These are phyloP conservation scores for Strigamia maritima DNA, from an alignment of 2,888 invertebrate species.

Conservation along the genomic window DNA sequence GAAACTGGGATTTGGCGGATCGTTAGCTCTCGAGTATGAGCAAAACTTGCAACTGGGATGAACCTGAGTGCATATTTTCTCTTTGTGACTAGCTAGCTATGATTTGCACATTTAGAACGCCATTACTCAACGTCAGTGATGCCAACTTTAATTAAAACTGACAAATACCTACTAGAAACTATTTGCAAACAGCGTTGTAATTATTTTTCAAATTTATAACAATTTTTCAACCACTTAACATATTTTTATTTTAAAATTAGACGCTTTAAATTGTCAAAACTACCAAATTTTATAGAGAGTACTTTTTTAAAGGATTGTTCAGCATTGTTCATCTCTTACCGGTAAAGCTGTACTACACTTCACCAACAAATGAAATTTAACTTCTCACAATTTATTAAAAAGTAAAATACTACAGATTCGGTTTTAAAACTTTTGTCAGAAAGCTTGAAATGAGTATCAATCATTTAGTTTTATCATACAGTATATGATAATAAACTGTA, in stretches of 20 bases:
- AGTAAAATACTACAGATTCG: too few species aligned
- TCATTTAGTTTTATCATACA: too few species aligned
- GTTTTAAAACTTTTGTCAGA: too few species aligned
- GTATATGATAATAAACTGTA: too few species aligned
- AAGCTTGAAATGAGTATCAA: too few species aligned
- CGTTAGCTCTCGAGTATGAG: background rate
- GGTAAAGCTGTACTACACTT: too few species aligned
- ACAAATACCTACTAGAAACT: background rate
- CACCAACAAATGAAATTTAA: too few species aligned
- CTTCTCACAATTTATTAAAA: too few species aligned
- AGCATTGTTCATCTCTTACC: too few species aligned
- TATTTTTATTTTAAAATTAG: background rate
- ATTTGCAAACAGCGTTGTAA: background rate
- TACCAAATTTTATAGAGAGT: too few species aligned
- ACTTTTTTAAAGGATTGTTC: too few species aligned
- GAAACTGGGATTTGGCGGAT: slow-evolving; percentile 13
- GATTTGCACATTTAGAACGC: slow-evolving; percentile 11
- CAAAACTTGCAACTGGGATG: background rate
- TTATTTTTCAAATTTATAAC: background rate
- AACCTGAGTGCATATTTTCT: background rate
- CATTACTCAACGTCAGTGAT: slow-evolving; percentile 21
- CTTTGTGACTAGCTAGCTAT: background rate
- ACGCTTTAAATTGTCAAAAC: too few species aligned
- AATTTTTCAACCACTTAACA: background rate
- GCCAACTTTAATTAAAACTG: slow-evolving; percentile 27